Evolutionary conservation across 2,797 vertebrate genomes (phyloP).

Genomic region (Luscinia luscinia): DNA sequence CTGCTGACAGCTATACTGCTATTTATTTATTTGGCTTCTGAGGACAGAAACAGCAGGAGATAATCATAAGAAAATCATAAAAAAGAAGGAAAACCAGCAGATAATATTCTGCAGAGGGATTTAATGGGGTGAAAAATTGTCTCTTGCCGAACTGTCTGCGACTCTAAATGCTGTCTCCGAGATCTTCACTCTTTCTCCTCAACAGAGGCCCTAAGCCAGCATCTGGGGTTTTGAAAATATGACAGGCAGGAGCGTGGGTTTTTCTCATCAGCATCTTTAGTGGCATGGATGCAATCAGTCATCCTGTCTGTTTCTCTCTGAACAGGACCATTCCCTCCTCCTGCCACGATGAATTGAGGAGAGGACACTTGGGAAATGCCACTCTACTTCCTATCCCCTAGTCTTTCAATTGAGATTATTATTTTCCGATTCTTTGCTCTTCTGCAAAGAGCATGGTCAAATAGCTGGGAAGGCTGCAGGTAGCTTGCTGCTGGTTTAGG

Average conservation of each 20-base stretch:
- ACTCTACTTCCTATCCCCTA: not conserved
- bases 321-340: constrained; percentile 5
- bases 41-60: constrained; percentile 68
- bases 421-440: not conserved
- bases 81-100: constrained; percentile 61
- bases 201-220: constrained; percentile 55
- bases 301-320: not conserved
- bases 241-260: constrained; percentile 55
- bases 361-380: not conserved
- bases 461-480: not conserved
- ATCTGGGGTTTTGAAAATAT: constrained; percentile 62
- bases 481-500: not conserved
- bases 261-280: constrained; percentile 59
- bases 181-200: constrained; percentile 66
- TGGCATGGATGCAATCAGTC: constrained; percentile 54
- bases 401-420: not conserved
- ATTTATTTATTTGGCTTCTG: constrained; percentile 70
- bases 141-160: constrained; percentile 56
- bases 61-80: constrained; percentile 73
- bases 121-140: constrained; percentile 70
- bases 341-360: constrained; percentile 8
- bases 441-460: not conserved
- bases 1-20: constrained; percentile 44
- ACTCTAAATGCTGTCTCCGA: constrained; percentile 66
- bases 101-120: constrained; percentile 68